A percentile compares a stretch with the other conserved stretches of the same genome.
These are phyloP conservation scores for Microctenopoma stevenorrisi DNA, from an alignment of 2,797 vertebrate genomes.

Conservation along the genomic window DNA sequence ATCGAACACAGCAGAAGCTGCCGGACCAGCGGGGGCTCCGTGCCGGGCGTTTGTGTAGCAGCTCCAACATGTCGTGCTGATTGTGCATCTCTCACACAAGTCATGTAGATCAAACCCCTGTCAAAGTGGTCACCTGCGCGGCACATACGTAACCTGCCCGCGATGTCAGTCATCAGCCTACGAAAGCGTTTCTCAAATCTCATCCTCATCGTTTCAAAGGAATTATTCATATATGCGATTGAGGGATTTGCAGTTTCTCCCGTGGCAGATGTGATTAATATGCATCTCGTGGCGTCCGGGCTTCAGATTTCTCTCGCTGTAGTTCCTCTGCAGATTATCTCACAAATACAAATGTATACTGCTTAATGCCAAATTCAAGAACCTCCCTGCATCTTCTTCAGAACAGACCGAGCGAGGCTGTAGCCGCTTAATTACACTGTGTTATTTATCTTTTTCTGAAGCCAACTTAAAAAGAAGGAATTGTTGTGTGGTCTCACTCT, in stretches of 20 bases:
- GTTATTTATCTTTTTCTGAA: no score
- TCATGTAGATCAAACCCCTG: not conserved
- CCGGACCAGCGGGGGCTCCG: constrained; percentile 11
- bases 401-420: no score
- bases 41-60: constrained; percentile 6
- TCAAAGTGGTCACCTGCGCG: not conserved
- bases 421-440: no score
- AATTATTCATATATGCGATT: constrained; percentile 42
- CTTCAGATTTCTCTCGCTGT: constrained; percentile 6
- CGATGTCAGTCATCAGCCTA: not conserved
- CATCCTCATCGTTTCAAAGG: constrained; percentile 43
- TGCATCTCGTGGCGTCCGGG: not conserved
- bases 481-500: no score
- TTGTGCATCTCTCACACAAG: not conserved
- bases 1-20: constrained; percentile 19
- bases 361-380: no score
- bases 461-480: no score
- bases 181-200: constrained; percentile 6
- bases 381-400: no score
- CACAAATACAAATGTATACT: not conserved
- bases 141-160: not conserved
- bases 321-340: not conserved
- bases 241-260: not conserved
- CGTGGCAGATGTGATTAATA: constrained; percentile 30
- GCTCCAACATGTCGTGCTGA: not conserved